Base-by-base conservation (phyloP, 2,113 vertebrate species). In the Illadopsis cleaveri region DNA sequence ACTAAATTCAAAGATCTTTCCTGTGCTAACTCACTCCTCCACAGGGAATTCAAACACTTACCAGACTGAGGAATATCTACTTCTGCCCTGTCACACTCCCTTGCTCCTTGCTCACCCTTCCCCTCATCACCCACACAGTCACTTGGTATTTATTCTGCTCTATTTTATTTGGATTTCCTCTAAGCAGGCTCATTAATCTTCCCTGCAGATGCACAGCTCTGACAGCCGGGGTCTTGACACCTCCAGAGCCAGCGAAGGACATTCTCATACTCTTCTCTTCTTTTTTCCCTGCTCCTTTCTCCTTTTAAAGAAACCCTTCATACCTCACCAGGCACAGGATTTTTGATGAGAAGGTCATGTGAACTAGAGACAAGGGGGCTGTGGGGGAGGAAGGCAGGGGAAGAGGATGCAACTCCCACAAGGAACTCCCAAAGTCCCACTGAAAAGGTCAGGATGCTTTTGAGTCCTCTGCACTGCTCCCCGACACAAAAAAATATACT, bases 181-280 rank as follows among this genome's bases (percentile, higher is more conserved):
- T 97, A 94, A 93, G 94, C 93, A 96, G 94, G 89, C 93, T 95
- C 97, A 98, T 98, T 98, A 98, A 98, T 98, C 98, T 98, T 98
- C 93, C 89, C 98, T 90, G 80, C 86, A 95, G 97, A 94, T 88
- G 47, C 94, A 91, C 66, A 65, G 96, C 81, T 87, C 94, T 98
- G 98, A 98, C 98, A 97, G 97, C 89, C 10, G 2, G 84, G 97
- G 95, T 97, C 92, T 65, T 96, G 93, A 97, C 97, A 97, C 93
- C 87, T 89, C 66, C 62, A 90, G 64, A 80, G 92, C 76, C 96
- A 89, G 61, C 31, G 77, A 91, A 92, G 90, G 95, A 94, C 95
- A 79, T 90, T 93, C 86, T 94, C 92, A 85, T 65, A 75, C 44
- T 53, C 38, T 35, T 56, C 42, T 62, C 20, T 60, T 68, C 86